A percentile compares a stretch with the other conserved stretches of the same genome.
Conservation (phyloP, 1,140 invertebrate species). For the Amphibalanus amphitrite region DNA sequence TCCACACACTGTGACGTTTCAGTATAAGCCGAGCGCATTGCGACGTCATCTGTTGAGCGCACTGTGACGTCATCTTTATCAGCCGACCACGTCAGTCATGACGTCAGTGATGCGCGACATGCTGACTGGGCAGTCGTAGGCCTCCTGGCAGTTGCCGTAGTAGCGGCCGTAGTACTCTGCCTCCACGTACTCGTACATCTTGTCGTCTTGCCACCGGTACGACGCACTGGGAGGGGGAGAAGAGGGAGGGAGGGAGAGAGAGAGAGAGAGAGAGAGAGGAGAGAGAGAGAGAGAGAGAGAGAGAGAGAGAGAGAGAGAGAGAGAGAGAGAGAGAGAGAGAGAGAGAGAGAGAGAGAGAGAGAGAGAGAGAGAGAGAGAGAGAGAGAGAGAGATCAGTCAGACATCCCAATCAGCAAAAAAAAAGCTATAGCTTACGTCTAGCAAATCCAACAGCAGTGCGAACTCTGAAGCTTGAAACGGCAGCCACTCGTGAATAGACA, state of each 20-base stretch:
- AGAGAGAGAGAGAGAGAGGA: neutral
- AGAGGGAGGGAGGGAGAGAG: neutral
- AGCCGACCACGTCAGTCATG: slow-evolving; percentile 8
- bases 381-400: neutral
- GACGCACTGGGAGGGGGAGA: neutral
- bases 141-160: slow-evolving; percentile 17
- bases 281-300: neutral
- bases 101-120: slow-evolving; percentile 16
- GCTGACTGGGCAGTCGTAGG: slow-evolving; percentile 17
- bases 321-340: neutral
- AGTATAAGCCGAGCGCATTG: too few species aligned
- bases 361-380: neutral
- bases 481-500: too few species aligned
- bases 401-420: neutral
- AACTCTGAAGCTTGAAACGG: too few species aligned
- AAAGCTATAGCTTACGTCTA: too few species aligned
- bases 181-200: slow-evolving; percentile 16
- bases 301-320: neutral
- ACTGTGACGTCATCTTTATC: too few species aligned
- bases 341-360: neutral
- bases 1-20: too few species aligned
- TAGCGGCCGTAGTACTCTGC: slow-evolving; percentile 17
- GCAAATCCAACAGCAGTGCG: too few species aligned
- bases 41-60: too few species aligned
- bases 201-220: slow-evolving; percentile 9